Base-by-base conservation (phyloP, 2,888 invertebrate genomes). In the Ichneumoninae sp. region DNA sequence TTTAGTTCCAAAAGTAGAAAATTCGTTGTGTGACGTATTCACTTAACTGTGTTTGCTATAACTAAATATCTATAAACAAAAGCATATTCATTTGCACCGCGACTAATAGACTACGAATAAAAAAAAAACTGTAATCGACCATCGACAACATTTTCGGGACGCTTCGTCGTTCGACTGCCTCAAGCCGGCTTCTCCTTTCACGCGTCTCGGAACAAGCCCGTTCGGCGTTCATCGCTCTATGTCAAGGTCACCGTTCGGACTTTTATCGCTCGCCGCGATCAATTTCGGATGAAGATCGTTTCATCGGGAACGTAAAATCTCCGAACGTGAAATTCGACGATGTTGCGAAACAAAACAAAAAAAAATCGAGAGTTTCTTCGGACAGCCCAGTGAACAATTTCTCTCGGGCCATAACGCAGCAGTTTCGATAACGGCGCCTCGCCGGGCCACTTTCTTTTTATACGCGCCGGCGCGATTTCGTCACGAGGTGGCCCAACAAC, bases 231-330 rank as follows among this genome's bases (percentile, higher is more conserved):
- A 16, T 70, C 75, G 81, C 81, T 84, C 83, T 84, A 65, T 84
- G 83, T 84, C 83, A 84, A 84, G 83, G 83, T 84, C 83, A 54
- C 30, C 40, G 47, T 44, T 57, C 36, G 33, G 22, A 63, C 36
- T 36, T 36, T 63, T 26, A 26, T 57, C 57, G 26, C 57, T 26
- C 57, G 26, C 13, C 4, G 26, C 57, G 57, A 22, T 13, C 22
- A 57, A 26, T 26, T 57, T 57, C 57, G 57, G 8, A 57, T 57
- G 1, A 57, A 13, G 26, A 57, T 57, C 26, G 10, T 57, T 57
- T 26, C 22, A 13, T 57, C 10, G 22, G 57, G 19, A 54, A 54
- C 19, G 19, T 8, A 22, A 54, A 54, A 19, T 54, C 54, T 10
- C 19, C 40, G 40, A 10, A 40, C 54, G 57, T 57, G 10, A 57